Evolutionary conservation across 1,140 invertebrate species (phyloP).

Genomic region (Aphelinus certus): DNA sequence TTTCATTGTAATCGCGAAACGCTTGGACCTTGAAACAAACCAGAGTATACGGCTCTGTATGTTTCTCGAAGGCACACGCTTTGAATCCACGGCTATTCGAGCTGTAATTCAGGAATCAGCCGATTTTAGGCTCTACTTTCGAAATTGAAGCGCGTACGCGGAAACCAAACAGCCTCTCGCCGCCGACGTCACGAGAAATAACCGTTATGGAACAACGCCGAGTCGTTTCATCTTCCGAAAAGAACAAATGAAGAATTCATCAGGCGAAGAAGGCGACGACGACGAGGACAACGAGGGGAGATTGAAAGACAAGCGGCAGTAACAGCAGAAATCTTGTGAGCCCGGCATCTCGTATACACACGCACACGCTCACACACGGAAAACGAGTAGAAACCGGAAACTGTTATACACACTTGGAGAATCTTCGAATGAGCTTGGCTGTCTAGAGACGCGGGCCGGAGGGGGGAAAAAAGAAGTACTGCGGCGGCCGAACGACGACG

Average conservation of each 20-base stretch:
- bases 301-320: slow-evolving; percentile 8
- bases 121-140: too few species aligned
- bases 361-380: neutral
- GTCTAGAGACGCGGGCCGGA: neutral
- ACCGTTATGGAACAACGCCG: too few species aligned
- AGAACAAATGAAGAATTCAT: slow-evolving; percentile 22
- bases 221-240: neutral
- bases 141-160: too few species aligned
- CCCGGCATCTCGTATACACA: neutral
- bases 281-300: neutral
- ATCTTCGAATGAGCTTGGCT: neutral
- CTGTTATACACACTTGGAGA: neutral
- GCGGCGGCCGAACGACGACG: neutral
- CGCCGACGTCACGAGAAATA: too few species aligned
- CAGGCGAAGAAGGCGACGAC: neutral
- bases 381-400: slow-evolving; percentile 25
- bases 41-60: too few species aligned
- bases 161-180: too few species aligned
- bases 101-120: too few species aligned
- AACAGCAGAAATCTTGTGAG: neutral
- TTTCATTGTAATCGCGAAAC: too few species aligned
- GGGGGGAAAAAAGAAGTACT: slow-evolving; percentile 6
- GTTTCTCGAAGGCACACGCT: too few species aligned
- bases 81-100: too few species aligned
- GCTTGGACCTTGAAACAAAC: too few species aligned